Conservation (phyloP, 1,140 invertebrate species). For the Bactericera cockerelli region DNA sequence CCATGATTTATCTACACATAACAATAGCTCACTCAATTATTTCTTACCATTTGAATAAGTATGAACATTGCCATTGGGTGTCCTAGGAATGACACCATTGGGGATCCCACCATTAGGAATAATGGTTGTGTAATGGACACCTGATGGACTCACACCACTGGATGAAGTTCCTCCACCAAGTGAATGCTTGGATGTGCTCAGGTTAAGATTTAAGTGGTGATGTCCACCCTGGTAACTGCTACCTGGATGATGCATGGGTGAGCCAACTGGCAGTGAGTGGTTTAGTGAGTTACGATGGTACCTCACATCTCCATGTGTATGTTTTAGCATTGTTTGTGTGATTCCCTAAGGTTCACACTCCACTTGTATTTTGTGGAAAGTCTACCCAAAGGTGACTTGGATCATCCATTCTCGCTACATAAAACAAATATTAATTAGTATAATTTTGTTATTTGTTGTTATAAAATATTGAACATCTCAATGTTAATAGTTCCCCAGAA, state of each 20-base stretch:
- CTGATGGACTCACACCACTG: conserved; percentile 1
- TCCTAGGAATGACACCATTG: background rate
- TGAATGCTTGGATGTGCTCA: conserved; percentile 5
- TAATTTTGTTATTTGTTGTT: too few relatives aligned
- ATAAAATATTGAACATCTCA: too few relatives aligned
- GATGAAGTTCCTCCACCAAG: background rate
- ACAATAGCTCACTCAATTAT: too few relatives aligned
- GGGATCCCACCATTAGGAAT: conserved; percentile 1
- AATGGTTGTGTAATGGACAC: background rate
- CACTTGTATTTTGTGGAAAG: too few relatives aligned
- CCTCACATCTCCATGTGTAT: background rate
- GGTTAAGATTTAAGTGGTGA: background rate
- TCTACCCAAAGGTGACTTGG: too few relatives aligned
- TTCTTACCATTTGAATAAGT: conserved; percentile 3
- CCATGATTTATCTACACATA: too few relatives aligned
- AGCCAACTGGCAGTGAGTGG: background rate
- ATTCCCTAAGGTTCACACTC: too few relatives aligned
- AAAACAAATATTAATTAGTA: too few relatives aligned
- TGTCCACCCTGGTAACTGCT: background rate
- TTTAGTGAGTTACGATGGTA: background rate
- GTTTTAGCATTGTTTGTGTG: background rate
- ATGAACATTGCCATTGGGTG: background rate
- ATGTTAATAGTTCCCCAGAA: too few relatives aligned
- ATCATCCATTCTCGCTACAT: too few relatives aligned
- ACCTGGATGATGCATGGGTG: background rate